Conservation (phyloP, 2,113 vertebrate species). For the Etia nguti region DNA sequence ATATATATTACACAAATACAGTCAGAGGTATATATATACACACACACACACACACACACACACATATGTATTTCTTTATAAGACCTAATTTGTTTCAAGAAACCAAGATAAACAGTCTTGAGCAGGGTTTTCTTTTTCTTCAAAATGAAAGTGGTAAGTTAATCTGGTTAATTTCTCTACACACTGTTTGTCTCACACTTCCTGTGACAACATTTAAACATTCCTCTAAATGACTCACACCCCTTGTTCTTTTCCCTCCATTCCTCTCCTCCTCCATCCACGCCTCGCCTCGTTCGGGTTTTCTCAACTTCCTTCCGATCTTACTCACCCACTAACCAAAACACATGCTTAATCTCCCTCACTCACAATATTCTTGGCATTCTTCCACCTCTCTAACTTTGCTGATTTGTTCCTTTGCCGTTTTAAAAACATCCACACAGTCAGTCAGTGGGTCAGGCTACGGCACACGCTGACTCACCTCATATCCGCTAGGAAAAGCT, state of each 20-base stretch:
- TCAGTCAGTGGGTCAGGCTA: constrained; percentile 17
- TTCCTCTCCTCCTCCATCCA: neutral
- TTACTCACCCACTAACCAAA: constrained; percentile 7
- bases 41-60: neutral
- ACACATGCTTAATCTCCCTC: neutral
- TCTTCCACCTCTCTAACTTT: neutral
- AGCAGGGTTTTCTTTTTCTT: neutral
- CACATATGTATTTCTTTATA: neutral
- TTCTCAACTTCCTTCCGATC: constrained; percentile 36
- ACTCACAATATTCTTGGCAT: neutral
- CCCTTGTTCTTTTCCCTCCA: neutral
- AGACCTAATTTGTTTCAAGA: neutral
- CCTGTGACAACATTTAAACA: constrained; percentile 34
- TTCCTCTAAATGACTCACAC: constrained; percentile 48
- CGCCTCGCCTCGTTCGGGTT: neutral
- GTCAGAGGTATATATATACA: neutral
- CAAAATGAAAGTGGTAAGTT: neutral
- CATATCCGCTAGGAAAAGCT: neutral
- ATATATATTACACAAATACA: neutral
- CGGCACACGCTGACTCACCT: constrained; percentile 33
- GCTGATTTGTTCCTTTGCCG: neutral
- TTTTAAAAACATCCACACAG: neutral
- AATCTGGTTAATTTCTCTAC: neutral
- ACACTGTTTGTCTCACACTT: neutral
- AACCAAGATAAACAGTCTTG: neutral